Percentiles rank a stretch among this genome's conserved stretches.
These are phyloP conservation scores for Phoeniculus purpureus DNA, from an alignment of 2,797 vertebrate species.

Conservation along the genomic window DNA sequence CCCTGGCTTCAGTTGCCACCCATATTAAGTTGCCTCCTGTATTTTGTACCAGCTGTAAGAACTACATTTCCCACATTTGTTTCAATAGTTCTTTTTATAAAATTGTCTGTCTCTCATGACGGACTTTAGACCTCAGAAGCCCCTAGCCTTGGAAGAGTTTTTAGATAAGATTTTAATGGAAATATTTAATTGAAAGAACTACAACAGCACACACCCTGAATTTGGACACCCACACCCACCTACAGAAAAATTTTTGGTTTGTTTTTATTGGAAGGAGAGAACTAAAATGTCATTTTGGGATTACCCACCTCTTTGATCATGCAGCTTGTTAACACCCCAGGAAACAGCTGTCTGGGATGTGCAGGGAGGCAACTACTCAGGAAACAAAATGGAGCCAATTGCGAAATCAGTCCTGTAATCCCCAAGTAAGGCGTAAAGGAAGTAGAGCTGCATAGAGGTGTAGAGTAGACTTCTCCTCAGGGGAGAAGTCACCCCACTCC, in stretches of 20 bases:
- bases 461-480: not conserved
- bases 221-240: not conserved
- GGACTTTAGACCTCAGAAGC: not conserved
- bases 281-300: not conserved
- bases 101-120: not conserved
- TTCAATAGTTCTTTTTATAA: not conserved
- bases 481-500: not conserved
- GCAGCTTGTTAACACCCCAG: not conserved
- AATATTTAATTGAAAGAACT: not conserved
- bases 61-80: not conserved
- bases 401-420: not conserved
- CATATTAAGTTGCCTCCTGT: not conserved
- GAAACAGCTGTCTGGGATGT: not conserved
- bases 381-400: not conserved
- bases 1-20: not conserved
- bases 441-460: not conserved
- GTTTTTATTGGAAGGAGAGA: not conserved
- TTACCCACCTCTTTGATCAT: not conserved
- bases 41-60: not conserved
- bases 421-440: not conserved
- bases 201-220: accelerated
- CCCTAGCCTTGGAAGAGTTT: not conserved
- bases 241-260: not conserved
- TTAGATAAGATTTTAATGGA: not conserved
- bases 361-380: not conserved